Evolutionary conservation across 2,113 vertebrate species (phyloP), one percentile per base, ranked within the genome.

Genomic region (Maccullochella peelii): DNA sequence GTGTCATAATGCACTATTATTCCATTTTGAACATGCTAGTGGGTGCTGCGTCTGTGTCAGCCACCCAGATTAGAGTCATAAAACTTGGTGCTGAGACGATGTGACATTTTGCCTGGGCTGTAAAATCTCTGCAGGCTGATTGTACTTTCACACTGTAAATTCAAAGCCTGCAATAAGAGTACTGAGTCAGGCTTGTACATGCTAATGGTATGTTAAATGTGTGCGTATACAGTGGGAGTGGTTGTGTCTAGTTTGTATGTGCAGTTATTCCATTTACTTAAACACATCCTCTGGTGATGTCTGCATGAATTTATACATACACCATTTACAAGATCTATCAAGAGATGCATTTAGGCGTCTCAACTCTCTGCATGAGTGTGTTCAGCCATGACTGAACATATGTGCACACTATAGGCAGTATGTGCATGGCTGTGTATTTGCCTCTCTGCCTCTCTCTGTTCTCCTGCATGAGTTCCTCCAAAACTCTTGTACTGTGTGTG

Each of bases 1-100:
- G 89, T 91, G 88, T 83, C 89, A 84, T 92, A 85, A 91, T 88
- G 90, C 74, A 82, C 88, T 89, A 92, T 93, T 92, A 91, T 92
- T 92, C 86, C 89, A 86, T 89, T 93, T 84, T 42, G 50, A 89
- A 91, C 89, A 87, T 84, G 91, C 77, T 86, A 79, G 86, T 79
- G 82, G 77, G 72, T 72, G 78, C 86, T 69, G 85, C 40, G 62
- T 65, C 82, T 55, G 82, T 87, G 91, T 92, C 90, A 83, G 85
- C 79, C 73, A 20, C 33, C 52, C 77, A 90, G 91, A 94, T 94
- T 90, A 91, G 86, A 92, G 88, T 88, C 86, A 74, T 94, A 94
- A 94, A 94, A 90, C 86, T 72, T 30, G 33, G 58, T 27, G 47
- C 80, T 65, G 79, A 88, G 88, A 86, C 91, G 85, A 88, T 74